phyloP scores from a whole-genome alignment of 2,888 invertebrate species.

The Sylvicola fuscatus region DNA sequence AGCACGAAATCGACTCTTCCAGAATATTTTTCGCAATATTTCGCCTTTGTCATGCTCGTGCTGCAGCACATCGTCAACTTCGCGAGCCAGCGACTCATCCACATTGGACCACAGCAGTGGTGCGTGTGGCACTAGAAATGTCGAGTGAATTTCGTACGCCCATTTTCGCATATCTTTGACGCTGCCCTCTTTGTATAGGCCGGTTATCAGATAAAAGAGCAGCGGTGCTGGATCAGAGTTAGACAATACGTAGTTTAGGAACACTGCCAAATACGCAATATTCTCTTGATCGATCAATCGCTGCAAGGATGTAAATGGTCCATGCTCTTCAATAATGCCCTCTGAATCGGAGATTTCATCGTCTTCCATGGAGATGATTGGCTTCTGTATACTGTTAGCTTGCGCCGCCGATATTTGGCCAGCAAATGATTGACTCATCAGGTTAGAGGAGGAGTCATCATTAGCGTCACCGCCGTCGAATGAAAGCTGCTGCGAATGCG shows the following conservation, averaged over 20 bases:
- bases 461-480: background rate
- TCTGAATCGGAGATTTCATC: slow-evolving; percentile 81
- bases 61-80: slow-evolving; percentile 71
- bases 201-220: slow-evolving; percentile 70
- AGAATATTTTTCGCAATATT: slow-evolving; percentile 68
- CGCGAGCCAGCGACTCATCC: slow-evolving; percentile 62
- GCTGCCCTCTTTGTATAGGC: slow-evolving; percentile 68
- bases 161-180: slow-evolving; percentile 87
- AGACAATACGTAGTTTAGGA: slow-evolving; percentile 75
- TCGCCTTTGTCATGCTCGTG: slow-evolving; percentile 81
- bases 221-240: slow-evolving; percentile 55
- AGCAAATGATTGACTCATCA: slow-evolving; percentile 1
- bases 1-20: slow-evolving; percentile 58
- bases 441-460: background rate
- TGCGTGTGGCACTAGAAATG: slow-evolving; percentile 79
- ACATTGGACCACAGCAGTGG: slow-evolving; percentile 23
- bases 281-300: slow-evolving; percentile 60
- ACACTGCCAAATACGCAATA: slow-evolving; percentile 73
- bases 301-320: slow-evolving; percentile 70
- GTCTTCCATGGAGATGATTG: slow-evolving; percentile 90
- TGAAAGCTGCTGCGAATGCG: background rate
- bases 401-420: slow-evolving; percentile 16
- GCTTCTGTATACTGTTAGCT: slow-evolving; percentile 34
- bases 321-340: slow-evolving; percentile 58
- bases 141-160: slow-evolving; percentile 98